Base-by-base conservation (phyloP, 64 coral and sea anemone species). In the Hydrozoanthus tunicans region DNA sequence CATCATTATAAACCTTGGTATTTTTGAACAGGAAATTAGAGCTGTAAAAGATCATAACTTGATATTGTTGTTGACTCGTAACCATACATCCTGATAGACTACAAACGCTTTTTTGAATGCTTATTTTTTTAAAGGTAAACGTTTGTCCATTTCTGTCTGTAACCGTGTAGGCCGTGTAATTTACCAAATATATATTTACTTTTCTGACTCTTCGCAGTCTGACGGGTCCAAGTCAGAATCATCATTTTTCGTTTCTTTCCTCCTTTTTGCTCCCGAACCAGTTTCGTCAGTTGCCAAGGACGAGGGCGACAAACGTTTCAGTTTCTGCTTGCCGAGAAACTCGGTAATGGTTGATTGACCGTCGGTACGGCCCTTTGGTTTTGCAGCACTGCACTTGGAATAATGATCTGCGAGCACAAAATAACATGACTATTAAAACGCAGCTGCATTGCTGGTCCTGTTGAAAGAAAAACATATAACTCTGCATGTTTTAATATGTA, bases 151-250 rank as follows among this genome's bases (percentile, higher is more conserved):
- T 13, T 64, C 82, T 59, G 62, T 64, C 62, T 64, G 62, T 11
- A 64, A 7, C 62, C 8, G 64, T 70, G 60, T 59, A 71, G 62
- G 5, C n/a, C 79, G 77, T 78, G 11, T 14, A 59, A 11, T 60
- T 62, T 52, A 9, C 27, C 82, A 12, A 89, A 53, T 8, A 89
- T 70, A 79, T 86, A 58, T 80, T 93, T 17, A 23, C 68, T 89
- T 80, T 93, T 89, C 20, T 20, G 20, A 89, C 78, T 62, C 59
- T 17, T 89, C 71, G 58, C 86, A 89, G 54, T 89, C 86, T 27
- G 86, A 89, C 9, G 60, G 54, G 54, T 89, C 86, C 70, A 89
- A 74, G 58, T 89, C 86, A 77, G 86, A 89, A 9, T 77, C 86
- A 73, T 43, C 6, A 32, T 73, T 26, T 26, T 6, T 89, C 81